Conservation (phyloP, 2,113 vertebrate species). For the Anguilla rostrata region DNA sequence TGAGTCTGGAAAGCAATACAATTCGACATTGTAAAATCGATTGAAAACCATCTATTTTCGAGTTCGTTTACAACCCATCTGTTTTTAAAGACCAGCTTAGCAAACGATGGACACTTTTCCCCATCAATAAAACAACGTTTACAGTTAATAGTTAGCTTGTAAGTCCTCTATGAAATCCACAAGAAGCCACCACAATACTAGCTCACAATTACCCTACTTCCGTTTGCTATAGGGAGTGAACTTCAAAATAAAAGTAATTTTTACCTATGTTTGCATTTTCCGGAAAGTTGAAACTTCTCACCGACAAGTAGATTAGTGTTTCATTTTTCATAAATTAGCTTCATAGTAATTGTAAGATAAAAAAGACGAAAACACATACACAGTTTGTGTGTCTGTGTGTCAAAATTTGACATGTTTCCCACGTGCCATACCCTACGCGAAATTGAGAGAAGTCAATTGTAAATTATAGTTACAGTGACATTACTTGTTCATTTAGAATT, state of each 20-base stretch:
- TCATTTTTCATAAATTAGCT: too few species aligned
- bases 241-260: background rate
- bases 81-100: background rate
- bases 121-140: background rate
- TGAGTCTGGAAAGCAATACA: conserved; percentile 50
- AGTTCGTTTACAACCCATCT: background rate
- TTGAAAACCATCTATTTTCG: background rate
- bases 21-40: conserved; percentile 53
- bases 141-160: background rate
- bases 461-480: too few species aligned
- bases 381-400: too few species aligned
- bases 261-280: too few species aligned
- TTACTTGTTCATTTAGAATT: too few species aligned
- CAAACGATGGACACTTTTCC: background rate
- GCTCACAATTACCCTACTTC: background rate
- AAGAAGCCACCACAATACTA: background rate
- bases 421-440: too few species aligned
- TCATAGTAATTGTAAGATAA: too few species aligned
- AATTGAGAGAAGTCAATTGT: too few species aligned
- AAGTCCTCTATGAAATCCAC: background rate
- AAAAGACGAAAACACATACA: too few species aligned
- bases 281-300: too few species aligned
- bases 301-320: too few species aligned
- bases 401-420: too few species aligned
- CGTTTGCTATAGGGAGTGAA: background rate